Evolutionary conservation across 2,888 invertebrate genomes (phyloP), one percentile per base, ranked within the genome.

Genomic region (Chymomyza fuscimana): DNA sequence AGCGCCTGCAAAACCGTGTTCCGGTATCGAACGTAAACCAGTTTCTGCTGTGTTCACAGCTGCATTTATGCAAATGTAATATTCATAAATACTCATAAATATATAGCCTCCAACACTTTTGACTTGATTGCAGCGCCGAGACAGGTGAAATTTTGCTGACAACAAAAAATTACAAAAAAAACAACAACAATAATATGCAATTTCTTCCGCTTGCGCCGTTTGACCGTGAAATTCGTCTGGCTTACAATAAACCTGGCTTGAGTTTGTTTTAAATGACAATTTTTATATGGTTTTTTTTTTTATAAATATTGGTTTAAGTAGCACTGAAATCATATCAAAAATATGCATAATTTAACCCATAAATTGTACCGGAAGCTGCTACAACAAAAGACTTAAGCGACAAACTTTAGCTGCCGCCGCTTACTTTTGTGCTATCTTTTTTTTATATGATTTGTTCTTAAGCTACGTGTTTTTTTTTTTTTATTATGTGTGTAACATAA

Each of bases 201-300:
- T 84, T 84, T 85, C 85, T 85, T 86, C 85, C 85, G 85, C 82
- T 85, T 73, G 77, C 63, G 61, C 72, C 69, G 66, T 77, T 80
- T 85, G 85, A 85, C 85, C 85, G 86, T 85, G 85, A 85, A 85
- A 86, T 72, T 81, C 70, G 65, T 58, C 61, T 59, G 58, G 67
- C 62, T 74, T 63, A 60, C 67, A 66, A 54, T 63, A 67, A 25
- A 46, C 56, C 40, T 32, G 29, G 56, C 54, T 32, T 12, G 4
- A 10, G 32, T 29, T 82, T 70, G 65, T 83, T 86, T 86, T 77
- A 79, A 80, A 83, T 85, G 86, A 85, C 88, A 87, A 87, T 77
- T 83, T 76, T 22, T 22, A 2, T 22, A 22, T 1, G 1, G 1
- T 1, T 22, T 22, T 22, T 22, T 25, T 32, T 32, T 32, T 78